phyloP scores from a whole-genome alignment of 2,888 invertebrate genomes.

The Noctuana brunneofusca region DNA sequence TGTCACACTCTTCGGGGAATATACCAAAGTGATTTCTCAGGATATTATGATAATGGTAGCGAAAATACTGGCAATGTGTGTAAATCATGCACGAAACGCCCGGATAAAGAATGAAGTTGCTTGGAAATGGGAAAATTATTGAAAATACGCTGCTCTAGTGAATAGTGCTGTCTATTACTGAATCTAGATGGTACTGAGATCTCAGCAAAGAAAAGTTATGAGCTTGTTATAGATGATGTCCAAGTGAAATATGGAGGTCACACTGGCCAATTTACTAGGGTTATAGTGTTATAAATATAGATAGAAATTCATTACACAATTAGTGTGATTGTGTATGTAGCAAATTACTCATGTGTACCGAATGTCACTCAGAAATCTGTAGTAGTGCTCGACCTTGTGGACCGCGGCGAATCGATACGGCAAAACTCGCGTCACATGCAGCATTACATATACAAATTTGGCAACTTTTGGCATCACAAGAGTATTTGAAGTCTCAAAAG shows the following conservation, averaged over 20 bases:
- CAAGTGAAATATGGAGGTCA: not conserved
- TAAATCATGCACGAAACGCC: constrained; percentile 27
- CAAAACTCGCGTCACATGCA: constrained; percentile 9
- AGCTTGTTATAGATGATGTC: not conserved
- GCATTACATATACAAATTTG: constrained; percentile 3
- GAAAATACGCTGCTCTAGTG: constrained; percentile 16
- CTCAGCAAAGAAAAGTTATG: not conserved
- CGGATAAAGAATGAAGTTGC: constrained; percentile 28
- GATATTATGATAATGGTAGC: constrained; percentile 31
- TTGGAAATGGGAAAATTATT: constrained; percentile 32
- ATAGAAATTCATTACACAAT: not conserved
- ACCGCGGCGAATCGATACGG: constrained; percentile 9
- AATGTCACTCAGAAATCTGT: constrained; percentile 7
- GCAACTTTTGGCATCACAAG: not conserved
- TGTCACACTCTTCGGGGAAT: constrained; percentile 23
- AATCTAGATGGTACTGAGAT: constrained; percentile 3
- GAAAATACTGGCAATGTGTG: constrained; percentile 26
- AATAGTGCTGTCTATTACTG: constrained; percentile 3
- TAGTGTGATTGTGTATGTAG: not conserved
- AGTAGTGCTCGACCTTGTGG: constrained; percentile 15
- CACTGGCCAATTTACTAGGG: not conserved
- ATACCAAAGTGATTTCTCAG: constrained; percentile 29
- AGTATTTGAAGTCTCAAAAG: not conserved
- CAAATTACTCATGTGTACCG: not conserved
- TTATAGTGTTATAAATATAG: not conserved